phyloP scores from a whole-genome alignment of 2,113 vertebrate genomes.

The Gadus chalcogrammus region DNA sequence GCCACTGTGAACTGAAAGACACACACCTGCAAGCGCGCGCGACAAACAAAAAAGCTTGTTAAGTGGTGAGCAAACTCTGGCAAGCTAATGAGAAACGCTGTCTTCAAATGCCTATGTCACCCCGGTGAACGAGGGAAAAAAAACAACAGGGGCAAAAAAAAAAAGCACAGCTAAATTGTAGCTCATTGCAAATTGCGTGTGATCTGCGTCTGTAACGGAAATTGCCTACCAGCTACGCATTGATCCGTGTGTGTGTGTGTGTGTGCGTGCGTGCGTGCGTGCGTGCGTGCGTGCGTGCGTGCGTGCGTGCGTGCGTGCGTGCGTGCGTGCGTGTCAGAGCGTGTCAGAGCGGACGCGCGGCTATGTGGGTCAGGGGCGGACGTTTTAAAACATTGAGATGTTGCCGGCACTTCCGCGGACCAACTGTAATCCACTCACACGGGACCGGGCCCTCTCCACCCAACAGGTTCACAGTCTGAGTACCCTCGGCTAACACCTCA shows the following conservation, averaged over 20 bases:
- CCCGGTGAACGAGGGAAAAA: conserved; percentile 32
- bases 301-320: no score
- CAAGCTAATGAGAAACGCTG: conserved; percentile 55
- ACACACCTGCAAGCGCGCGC: conserved; percentile 65
- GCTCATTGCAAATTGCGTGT: neutral
- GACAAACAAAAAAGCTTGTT: conserved; percentile 63
- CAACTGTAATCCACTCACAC: conserved; percentile 28
- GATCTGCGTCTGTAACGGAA: neutral
- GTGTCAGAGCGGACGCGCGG: no score
- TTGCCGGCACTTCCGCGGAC: neutral
- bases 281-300: no score
- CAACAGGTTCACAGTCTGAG: conserved; percentile 10
- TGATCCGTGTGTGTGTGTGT: neutral
- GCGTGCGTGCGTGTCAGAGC: no score
- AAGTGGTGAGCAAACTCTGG: conserved; percentile 45
- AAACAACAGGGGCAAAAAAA: conserved; percentile 2
- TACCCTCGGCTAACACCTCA: conserved; percentile 27
- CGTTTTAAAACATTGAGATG: neutral
- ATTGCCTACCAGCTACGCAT: neutral
- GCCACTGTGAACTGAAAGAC: conserved; percentile 52
- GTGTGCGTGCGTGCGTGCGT: no score
- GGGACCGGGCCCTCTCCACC: conserved; percentile 17
- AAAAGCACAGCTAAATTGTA: neutral
- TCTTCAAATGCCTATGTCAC: conserved; percentile 40
- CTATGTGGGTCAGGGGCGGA: no score